These are phyloP conservation scores for Alosa alosa DNA, from an alignment of 2,113 vertebrate genomes.

Conservation along the genomic window DNA sequence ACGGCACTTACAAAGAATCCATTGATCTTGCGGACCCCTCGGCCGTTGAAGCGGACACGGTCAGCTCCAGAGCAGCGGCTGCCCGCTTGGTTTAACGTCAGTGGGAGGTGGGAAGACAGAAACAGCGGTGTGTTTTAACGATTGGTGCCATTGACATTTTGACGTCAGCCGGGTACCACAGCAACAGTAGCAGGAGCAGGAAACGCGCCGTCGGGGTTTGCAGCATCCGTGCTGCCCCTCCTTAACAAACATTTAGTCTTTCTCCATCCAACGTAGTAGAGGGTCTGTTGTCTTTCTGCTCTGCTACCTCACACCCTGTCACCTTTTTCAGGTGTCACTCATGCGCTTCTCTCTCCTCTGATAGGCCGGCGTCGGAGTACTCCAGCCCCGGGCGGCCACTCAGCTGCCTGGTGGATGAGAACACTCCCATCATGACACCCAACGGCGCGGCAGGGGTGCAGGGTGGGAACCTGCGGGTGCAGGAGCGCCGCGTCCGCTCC, in stretches of 20 bases:
- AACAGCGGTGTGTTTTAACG: neutral
- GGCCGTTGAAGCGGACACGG: neutral
- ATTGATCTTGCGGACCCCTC: neutral
- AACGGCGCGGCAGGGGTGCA: conserved; percentile 86
- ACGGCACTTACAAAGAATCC: neutral
- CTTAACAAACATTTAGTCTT: neutral
- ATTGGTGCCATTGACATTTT: neutral
- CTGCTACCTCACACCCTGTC: neutral
- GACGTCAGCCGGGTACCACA: neutral
- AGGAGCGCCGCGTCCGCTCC: conserved; percentile 90
- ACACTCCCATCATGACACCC: conserved; percentile 85
- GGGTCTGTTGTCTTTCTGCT: neutral
- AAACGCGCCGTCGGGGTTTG: neutral
- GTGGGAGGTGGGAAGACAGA: neutral
- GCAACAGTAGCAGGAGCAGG: neutral
- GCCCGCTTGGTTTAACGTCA: neutral
- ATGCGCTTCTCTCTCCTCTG: neutral
- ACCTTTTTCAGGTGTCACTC: neutral
- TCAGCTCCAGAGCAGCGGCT: neutral
- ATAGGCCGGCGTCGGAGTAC: conserved; percentile 93
- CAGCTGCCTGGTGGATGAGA: conserved; percentile 96
- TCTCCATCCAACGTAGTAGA: neutral
- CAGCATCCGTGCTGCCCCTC: neutral
- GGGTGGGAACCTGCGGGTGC: conserved; percentile 78
- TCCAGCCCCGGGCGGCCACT: conserved; percentile 93